phyloP scores from a whole-genome alignment of 2,888 invertebrate genomes.

The Micoletzkya japonica region DNA sequence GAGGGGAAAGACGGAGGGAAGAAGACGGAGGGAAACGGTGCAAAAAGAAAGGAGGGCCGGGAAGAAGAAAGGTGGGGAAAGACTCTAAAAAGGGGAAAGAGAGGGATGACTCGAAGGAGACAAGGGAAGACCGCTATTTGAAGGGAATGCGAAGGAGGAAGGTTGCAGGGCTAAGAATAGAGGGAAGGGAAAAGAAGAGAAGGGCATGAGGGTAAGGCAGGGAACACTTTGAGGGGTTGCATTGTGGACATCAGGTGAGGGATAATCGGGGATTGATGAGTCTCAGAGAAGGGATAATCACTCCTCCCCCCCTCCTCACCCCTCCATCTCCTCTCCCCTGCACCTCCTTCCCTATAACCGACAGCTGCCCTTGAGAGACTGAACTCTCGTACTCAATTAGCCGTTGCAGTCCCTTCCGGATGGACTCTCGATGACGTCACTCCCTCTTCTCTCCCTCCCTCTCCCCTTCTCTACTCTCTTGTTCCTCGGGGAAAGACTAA shows the following conservation, averaged over 20 bases:
- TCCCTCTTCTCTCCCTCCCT: background rate
- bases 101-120: background rate
- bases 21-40: background rate
- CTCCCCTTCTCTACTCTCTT: background rate
- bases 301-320: no score
- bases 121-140: background rate
- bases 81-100: background rate
- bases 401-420: no score
- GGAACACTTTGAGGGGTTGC: background rate
- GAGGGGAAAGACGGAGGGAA: background rate
- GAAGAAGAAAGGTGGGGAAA: no score
- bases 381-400: no score
- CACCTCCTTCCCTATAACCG: no score
- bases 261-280: background rate
- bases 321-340: background rate
- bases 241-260: background rate
- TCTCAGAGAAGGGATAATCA: no score
- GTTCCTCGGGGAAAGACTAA: background rate
- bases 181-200: conserved; percentile 1
- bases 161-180: no score
- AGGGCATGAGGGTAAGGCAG: background rate
- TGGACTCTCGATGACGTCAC: no score
- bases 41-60: background rate
- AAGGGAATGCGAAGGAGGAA: background rate
- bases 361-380: no score